Base-by-base conservation (phyloP, 2,888 invertebrate species). In the Drosophila bunnanda region DNA sequence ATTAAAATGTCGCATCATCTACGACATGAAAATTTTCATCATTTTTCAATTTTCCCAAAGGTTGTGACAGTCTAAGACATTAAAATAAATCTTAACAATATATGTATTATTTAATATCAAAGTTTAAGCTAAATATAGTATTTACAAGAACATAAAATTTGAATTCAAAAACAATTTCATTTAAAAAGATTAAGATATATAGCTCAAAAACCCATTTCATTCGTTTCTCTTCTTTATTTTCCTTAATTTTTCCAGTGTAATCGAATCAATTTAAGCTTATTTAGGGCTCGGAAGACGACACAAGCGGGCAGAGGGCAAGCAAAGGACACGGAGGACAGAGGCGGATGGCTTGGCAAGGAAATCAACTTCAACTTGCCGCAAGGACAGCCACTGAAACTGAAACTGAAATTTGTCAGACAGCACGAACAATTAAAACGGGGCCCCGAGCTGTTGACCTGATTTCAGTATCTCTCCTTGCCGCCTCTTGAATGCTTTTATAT, bases 301-400 rank as follows among this genome's bases (percentile, higher is more conserved):
- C n/a, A 8, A 41, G 30, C 30, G 53, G n/a, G 53, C 75, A 73
- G 71, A 83, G 83, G 87, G 75, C 84, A 83, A 76, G 65, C 84
- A 76, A 69, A 83, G 82, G 84, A 76, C 87, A 78, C 57, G 25
- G 25, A 56, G 39, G 46, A 39, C 39, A 46, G 52, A 60, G 30
- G 55, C 46, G 61, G 48, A 72, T 32, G 54, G 44, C 55, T 66
- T 80, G 83, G 81, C 82, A 85, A 86, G 82, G 86, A 86, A 86
- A 82, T 82, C 82, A 86, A 77, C 83, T 85, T 82, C 83, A 79
- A 79, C 66, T 68, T 54, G 64, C 60, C 65, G 53, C 82, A 82
- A 85, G 82, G 85, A 76, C 84, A 78, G 46, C 52, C 67, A 66
- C 58, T 39, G 52, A 64, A 36, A 50, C 59, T 36, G 57, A 67